Evolutionary conservation across 2,113 vertebrate species (phyloP).

Genomic region (Paradoxurus hermaphroditus): DNA sequence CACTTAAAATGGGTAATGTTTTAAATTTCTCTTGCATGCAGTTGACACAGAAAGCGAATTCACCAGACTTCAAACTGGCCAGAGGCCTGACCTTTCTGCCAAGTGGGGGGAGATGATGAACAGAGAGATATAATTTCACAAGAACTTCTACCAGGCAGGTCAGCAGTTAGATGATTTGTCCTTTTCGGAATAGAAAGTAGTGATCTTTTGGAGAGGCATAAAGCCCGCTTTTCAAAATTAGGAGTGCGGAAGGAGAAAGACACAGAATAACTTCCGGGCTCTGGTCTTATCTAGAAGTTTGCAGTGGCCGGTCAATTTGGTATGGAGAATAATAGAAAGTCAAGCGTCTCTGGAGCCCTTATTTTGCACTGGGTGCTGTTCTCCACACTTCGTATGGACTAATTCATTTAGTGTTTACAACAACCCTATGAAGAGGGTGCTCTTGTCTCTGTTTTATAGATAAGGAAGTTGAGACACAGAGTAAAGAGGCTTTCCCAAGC

Average conservation of each 20-base stretch:
- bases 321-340: neutral
- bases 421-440: neutral
- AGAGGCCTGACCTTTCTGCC: neutral
- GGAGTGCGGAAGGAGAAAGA: neutral
- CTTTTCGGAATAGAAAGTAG: neutral
- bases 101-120: neutral
- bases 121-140: slow-evolving; percentile 24
- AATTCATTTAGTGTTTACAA: neutral
- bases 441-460: neutral
- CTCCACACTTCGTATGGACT: neutral
- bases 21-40: neutral
- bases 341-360: neutral
- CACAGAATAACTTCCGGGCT: neutral
- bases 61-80: neutral
- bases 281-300: neutral
- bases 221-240: neutral
- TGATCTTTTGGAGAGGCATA: neutral
- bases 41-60: neutral
- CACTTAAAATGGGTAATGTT: neutral
- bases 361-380: neutral
- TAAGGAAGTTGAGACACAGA: neutral
- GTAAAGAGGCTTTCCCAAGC: neutral
- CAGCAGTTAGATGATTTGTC: neutral
- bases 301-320: neutral
- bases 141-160: neutral